Evolutionary conservation across 2,888 invertebrate species (phyloP).

Genomic region (Drosophila algonquin): DNA sequence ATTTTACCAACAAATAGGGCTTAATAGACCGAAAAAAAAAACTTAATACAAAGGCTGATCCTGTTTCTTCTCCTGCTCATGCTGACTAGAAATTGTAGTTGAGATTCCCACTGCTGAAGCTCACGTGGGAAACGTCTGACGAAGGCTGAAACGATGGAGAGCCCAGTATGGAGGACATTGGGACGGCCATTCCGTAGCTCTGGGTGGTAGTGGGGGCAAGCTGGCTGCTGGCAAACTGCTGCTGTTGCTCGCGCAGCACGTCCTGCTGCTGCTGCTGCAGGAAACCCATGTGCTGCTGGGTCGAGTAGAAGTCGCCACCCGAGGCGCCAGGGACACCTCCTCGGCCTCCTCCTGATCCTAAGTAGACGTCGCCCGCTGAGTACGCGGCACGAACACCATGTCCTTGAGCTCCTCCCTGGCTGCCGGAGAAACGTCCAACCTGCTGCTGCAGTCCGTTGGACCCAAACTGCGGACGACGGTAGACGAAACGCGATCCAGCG

Average conservation of each 20-base stretch:
- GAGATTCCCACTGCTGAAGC: conserved; percentile 83
- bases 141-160: conserved; percentile 84
- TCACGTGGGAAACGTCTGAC: conserved; percentile 85
- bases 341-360: background rate
- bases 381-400: conserved; percentile 19
- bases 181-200: conserved; percentile 63
- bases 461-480: conserved; percentile 25
- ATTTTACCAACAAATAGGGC: background rate
- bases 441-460: conserved; percentile 58
- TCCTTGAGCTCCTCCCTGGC: conserved; percentile 12
- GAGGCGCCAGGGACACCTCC: background rate
- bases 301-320: conserved; percentile 78
- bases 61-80: no score
- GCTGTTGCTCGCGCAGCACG: conserved; percentile 67
- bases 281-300: conserved; percentile 79
- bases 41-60: background rate
- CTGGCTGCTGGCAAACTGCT: conserved; percentile 64
- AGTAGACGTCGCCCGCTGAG: conserved; percentile 5
- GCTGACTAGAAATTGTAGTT: conserved; percentile 80
- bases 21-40: conserved; percentile 1
- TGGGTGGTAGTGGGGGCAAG: conserved; percentile 56
- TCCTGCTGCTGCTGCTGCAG: conserved; percentile 78
- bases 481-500: conserved; percentile 16
- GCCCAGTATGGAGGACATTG: conserved; percentile 57
- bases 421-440: background rate